phyloP scores from a whole-genome alignment of 2,113 vertebrate genomes.

The Ariopsis seemanni region DNA sequence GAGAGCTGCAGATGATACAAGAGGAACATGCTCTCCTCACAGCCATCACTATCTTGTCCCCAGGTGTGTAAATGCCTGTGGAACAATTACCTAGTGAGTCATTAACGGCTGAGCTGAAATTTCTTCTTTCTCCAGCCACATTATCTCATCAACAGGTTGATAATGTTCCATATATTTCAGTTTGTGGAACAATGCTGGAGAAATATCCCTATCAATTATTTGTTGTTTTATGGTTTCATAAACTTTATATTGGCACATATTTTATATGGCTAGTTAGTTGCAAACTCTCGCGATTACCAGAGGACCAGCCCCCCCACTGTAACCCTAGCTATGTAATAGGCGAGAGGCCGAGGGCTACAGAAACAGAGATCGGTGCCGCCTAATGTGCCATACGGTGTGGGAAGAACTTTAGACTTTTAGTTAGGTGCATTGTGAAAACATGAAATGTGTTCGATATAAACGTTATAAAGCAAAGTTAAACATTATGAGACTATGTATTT shows the following conservation, averaged over 20 bases:
- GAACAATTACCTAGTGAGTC: neutral
- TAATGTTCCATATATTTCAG: neutral
- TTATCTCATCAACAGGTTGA: neutral
- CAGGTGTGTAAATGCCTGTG: conserved; percentile 74
- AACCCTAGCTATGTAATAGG: too few species aligned
- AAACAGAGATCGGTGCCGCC: too few species aligned
- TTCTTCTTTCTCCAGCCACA: neutral
- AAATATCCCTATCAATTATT: neutral
- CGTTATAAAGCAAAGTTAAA: neutral
- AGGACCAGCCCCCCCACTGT: too few species aligned
- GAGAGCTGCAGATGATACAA: conserved; percentile 87
- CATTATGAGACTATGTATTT: neutral
- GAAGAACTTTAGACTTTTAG: neutral
- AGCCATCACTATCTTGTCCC: conserved; percentile 90
- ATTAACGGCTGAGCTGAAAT: neutral
- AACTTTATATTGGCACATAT: neutral
- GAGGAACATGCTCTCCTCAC: conserved; percentile 95
- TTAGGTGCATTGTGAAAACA: neutral
- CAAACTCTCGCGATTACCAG: too few species aligned
- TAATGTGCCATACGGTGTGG: too few species aligned
- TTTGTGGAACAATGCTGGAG: neutral
- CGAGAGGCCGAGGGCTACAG: too few species aligned
- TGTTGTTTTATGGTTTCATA: neutral
- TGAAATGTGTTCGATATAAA: neutral
- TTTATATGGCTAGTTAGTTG: neutral